A percentile compares a stretch with the other conserved stretches of the same genome.
phyloP scores from a whole-genome alignment of 64 coral and sea anemone species.

The Acropora yongei region DNA sequence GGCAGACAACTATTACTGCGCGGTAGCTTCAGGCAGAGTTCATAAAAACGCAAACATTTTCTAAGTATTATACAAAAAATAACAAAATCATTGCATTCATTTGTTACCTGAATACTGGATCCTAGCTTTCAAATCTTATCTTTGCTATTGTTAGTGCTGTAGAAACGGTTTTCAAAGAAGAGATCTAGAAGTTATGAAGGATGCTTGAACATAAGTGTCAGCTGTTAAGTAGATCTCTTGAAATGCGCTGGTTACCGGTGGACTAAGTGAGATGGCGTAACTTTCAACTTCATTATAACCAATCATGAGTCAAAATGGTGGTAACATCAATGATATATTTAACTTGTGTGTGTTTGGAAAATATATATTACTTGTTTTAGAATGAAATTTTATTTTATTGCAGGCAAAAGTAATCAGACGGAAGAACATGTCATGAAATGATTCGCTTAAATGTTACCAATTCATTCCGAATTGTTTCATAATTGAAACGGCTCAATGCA shows the following conservation, averaged over 20 bases:
- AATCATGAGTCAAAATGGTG: neutral
- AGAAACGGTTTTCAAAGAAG: neutral
- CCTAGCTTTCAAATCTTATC: neutral
- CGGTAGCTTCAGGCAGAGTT: too few species aligned
- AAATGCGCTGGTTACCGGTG: constrained; percentile 12
- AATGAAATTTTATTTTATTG: neutral
- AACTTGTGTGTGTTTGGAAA: neutral
- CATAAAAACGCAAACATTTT: too few species aligned
- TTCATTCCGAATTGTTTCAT: neutral
- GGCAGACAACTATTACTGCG: too few species aligned
- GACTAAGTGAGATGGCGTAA: constrained; percentile 19
- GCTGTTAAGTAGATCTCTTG: neutral
- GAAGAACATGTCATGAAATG: neutral
- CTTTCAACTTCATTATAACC: neutral
- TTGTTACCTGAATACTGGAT: neutral
- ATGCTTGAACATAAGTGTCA: neutral
- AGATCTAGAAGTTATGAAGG: neutral
- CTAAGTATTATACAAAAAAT: too few species aligned
- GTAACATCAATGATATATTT: constrained; percentile 25
- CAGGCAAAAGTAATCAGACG: neutral
- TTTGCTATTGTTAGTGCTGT: neutral
- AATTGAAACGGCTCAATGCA: neutral
- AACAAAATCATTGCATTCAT: neutral
- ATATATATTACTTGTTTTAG: neutral
- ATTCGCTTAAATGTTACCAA: neutral